Evolutionary conservation across 2,888 invertebrate species (phyloP).

Genomic region (Eulithis testata): DNA sequence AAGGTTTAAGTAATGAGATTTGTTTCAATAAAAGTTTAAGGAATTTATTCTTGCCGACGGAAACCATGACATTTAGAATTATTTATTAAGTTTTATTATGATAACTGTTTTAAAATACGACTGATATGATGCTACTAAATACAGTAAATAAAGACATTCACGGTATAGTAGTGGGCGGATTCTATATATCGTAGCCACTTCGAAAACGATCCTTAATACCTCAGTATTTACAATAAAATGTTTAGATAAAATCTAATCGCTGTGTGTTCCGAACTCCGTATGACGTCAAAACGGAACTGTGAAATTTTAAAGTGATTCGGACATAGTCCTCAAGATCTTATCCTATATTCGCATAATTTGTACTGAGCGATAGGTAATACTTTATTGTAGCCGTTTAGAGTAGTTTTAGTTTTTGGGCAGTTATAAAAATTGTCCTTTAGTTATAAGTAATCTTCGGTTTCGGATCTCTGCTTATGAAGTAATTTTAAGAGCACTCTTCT

Average conservation of each 20-base stretch:
- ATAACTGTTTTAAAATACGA: background rate
- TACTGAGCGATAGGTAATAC: constrained; percentile 27
- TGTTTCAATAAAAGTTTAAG: background rate
- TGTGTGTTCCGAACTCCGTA: constrained; percentile 62
- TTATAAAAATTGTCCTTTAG: constrained; percentile 42
- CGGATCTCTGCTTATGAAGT: constrained; percentile 60
- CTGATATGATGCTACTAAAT: background rate
- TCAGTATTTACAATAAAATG: constrained; percentile 62
- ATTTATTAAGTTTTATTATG: background rate
- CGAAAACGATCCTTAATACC: constrained; percentile 55
- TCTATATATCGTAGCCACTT: constrained; percentile 39
- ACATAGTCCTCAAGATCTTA: constrained; percentile 47
- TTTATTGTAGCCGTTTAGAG: constrained; percentile 48
- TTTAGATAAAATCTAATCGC: constrained; percentile 57
- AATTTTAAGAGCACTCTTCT: constrained; percentile 50
- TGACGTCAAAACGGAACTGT: constrained; percentile 42
- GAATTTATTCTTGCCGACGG: background rate
- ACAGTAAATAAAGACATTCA: constrained; percentile 7
- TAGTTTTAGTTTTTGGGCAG: constrained; percentile 37
- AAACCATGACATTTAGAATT: constrained; percentile 1
- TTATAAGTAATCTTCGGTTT: constrained; percentile 51
- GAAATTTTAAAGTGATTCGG: constrained; percentile 46
- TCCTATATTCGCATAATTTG: constrained; percentile 38
- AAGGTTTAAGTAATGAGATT: too few relatives aligned
- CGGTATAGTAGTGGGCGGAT: constrained; percentile 23